Evolutionary conservation across 2,888 invertebrate species (phyloP), one percentile per base, ranked within the genome.

Genomic region (Hydrotaea cyrtoneurina): DNA sequence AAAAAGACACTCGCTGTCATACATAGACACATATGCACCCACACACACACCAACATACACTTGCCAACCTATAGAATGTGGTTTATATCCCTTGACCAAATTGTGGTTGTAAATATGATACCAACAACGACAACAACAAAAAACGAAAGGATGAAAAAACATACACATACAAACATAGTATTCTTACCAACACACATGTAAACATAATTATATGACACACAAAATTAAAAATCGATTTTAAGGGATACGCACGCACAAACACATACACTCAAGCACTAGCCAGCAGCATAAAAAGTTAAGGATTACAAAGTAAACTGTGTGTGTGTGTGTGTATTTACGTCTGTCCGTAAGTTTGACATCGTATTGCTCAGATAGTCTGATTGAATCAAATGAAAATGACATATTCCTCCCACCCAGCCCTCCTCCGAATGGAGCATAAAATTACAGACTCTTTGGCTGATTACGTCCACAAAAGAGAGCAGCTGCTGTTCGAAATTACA

Each of bases 61-160:
- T 31, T 7, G 8, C 36, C 57, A 59, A 69, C 59, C 74, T 26
- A 74, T 43, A 74, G 73, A 80, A 69, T 78, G 83, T 80, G 78
- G 83, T 80, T 75, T 50, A 80, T 75, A 78, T 55, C 46, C 62
- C 74, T 80, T 78, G 64, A 83, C 80, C 83, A 80, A 74, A 78
- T 80, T 83, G 83, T 80, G 83, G 83, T 78, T 59, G 78, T 75
- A 78, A 80, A 83, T 77, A 46, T 78, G 39, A 77, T 74, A 73
- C n/a, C 66, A 36, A 46, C 76, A 78, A 46, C 74, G 39, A 77
- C 69, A 73, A 11, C 66, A 36, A 46, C 76, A 78, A 83, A 80
- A 55, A 23, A 31, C 19, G 1, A 11, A 21, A 31, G 2, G 31
- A 31, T 4, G 7, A 31, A 7, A 7, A 10, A 19, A 13, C 19